Evolutionary conservation across 2,888 invertebrate genomes (phyloP).

Genomic region (Habrosyne pyritoides): DNA sequence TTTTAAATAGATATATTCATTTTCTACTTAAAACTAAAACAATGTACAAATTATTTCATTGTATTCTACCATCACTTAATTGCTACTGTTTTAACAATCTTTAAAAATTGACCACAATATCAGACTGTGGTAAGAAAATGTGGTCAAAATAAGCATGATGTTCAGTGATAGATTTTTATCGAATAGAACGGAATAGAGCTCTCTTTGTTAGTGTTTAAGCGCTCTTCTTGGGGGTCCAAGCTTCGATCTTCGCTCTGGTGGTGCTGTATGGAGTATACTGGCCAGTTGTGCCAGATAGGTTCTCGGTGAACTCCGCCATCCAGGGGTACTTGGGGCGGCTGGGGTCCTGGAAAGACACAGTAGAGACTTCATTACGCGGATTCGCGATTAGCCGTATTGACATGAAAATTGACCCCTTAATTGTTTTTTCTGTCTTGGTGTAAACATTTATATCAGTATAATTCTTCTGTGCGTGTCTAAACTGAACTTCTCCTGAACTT

Average conservation of each 20-base stretch:
- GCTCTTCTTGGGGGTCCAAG: slow-evolving; percentile 87
- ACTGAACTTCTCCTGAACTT: too few species aligned
- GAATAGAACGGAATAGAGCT: neutral
- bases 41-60: slow-evolving; percentile 20
- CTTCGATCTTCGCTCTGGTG: slow-evolving; percentile 92
- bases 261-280: slow-evolving; percentile 97
- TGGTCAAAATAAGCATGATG: neutral
- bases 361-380: neutral
- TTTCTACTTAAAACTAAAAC: slow-evolving; percentile 66
- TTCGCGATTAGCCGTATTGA: too few species aligned
- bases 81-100: neutral
- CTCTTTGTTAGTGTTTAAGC: slow-evolving; percentile 11
- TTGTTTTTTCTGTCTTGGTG: too few species aligned
- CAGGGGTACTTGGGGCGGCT: slow-evolving; percentile 91
- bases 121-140: neutral
- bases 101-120: neutral
- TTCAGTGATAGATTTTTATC: too few species aligned
- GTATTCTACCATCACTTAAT: neutral
- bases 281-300: slow-evolving; percentile 90
- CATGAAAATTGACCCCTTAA: too few species aligned
- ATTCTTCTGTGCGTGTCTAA: too few species aligned
- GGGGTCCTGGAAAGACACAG: slow-evolving; percentile 82
- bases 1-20: slow-evolving; percentile 54
- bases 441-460: too few species aligned
- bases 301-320: slow-evolving; percentile 93